Evolutionary conservation across 2,113 vertebrate genomes (phyloP).

Genomic region (Chrysemys picta): DNA sequence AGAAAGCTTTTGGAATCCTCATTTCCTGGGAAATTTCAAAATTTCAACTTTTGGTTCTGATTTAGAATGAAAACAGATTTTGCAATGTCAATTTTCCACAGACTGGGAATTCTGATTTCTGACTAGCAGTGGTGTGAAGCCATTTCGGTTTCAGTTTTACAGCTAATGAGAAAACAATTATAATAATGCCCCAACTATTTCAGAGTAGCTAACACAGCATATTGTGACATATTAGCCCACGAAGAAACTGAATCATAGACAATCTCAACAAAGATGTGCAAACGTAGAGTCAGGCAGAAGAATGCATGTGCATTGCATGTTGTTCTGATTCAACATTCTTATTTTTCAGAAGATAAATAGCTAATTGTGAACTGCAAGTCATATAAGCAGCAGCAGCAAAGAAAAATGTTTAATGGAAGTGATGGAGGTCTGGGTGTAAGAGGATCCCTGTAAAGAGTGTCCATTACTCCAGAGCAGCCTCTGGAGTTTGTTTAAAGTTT

Average conservation of each 20-base stretch:
- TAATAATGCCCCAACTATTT: not conserved
- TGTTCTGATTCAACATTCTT: not conserved
- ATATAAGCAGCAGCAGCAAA: not conserved
- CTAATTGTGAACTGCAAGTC: fast-evolving
- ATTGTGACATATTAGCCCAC: not conserved
- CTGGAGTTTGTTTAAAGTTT: not conserved
- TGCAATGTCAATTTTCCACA: not conserved
- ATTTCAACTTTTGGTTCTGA: not conserved
- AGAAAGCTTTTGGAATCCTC: too few species aligned
- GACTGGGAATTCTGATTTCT: not conserved
- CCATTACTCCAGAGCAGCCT: not conserved
- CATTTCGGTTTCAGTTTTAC: not conserved
- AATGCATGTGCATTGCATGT: fast-evolving
- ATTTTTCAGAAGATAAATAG: not conserved
- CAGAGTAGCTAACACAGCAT: not conserved
- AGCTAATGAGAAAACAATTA: not conserved
- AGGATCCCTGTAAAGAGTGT: not conserved
- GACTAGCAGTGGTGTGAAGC: not conserved
- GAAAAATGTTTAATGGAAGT: not conserved
- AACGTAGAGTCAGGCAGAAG: not conserved
- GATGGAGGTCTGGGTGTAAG: not conserved
- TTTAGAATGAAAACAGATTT: not conserved
- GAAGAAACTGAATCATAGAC: not conserved
- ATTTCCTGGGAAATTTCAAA: not conserved
- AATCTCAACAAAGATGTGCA: not conserved